Percentiles rank a stretch among this genome's conserved stretches.
Conservation (phyloP, 2,888 invertebrate genomes). For the Pandemis corylana region DNA sequence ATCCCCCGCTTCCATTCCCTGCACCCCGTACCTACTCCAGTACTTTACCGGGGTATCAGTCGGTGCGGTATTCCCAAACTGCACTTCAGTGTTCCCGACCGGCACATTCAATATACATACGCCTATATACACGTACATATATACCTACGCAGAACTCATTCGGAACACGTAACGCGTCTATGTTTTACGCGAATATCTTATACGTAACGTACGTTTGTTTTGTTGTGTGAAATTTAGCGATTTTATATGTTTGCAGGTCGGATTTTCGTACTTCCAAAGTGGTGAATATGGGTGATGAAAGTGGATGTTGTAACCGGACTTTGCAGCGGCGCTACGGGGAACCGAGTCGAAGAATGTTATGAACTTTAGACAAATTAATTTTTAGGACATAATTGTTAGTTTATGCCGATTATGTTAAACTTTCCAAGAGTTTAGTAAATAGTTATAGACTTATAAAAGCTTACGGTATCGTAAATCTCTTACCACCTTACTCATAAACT, state of each 20-base stretch:
- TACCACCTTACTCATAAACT: too few relatives aligned
- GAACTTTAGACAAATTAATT: neutral
- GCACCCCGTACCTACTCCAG: constrained; percentile 53
- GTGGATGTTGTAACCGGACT: neutral
- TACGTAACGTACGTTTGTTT: constrained; percentile 51
- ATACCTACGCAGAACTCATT: constrained; percentile 52
- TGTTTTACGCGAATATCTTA: constrained; percentile 67
- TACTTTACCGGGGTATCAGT: constrained; percentile 81
- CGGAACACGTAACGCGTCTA: constrained; percentile 66
- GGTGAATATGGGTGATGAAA: constrained; percentile 13
- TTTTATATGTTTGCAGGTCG: constrained; percentile 39
- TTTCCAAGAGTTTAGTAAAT: too few relatives aligned
- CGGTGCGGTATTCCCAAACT: constrained; percentile 84
- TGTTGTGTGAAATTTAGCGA: constrained; percentile 30
- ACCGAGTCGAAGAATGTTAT: neutral
- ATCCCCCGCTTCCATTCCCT: constrained; percentile 48
- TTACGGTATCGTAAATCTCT: too few relatives aligned
- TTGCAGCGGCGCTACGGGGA: neutral
- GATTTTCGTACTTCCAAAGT: constrained; percentile 15
- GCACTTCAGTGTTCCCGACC: constrained; percentile 79
- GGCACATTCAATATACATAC: constrained; percentile 60
- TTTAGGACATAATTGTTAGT: neutral
- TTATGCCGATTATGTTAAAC: too few relatives aligned
- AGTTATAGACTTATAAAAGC: too few relatives aligned
- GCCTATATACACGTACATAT: constrained; percentile 40